phyloP scores from a whole-genome alignment of 2,113 vertebrate genomes.

The Anhinga rufa region DNA sequence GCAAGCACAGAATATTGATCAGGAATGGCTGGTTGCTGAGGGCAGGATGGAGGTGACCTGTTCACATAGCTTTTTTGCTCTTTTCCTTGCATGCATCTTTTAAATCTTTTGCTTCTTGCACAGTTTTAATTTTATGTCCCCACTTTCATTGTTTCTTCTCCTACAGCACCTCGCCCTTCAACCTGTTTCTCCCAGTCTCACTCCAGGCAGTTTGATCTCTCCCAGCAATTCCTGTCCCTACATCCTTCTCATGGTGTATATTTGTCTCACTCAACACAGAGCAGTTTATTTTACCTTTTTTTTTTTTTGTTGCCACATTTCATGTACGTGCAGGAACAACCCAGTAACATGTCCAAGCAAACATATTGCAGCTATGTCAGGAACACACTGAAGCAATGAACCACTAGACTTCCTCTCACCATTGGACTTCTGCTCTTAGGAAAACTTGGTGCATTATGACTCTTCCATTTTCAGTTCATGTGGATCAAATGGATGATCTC shows the following conservation, averaged over 20 bases:
- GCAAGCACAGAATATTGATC: not conserved
- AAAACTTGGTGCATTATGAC: not conserved
- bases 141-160: not conserved
- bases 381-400: not conserved
- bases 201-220: not conserved
- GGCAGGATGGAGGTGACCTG: not conserved
- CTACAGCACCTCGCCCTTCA: not conserved
- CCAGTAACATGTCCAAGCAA: not conserved
- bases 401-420: not conserved
- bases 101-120: not conserved
- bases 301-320: not conserved
- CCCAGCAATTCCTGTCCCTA: not conserved
- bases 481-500: not conserved
- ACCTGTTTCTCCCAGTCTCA: not conserved
- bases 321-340: not conserved
- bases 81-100: not conserved
- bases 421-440: not conserved
- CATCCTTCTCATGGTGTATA: not conserved
- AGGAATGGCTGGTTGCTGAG: not conserved
- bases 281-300: not conserved
- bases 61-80: not conserved
- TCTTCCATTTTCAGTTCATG: not conserved
- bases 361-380: not conserved
- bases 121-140: not conserved
- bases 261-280: not conserved